Evolutionary conservation across 2,797 vertebrate genomes (phyloP).

Genomic region (Sebastes kiyomatsui): DNA sequence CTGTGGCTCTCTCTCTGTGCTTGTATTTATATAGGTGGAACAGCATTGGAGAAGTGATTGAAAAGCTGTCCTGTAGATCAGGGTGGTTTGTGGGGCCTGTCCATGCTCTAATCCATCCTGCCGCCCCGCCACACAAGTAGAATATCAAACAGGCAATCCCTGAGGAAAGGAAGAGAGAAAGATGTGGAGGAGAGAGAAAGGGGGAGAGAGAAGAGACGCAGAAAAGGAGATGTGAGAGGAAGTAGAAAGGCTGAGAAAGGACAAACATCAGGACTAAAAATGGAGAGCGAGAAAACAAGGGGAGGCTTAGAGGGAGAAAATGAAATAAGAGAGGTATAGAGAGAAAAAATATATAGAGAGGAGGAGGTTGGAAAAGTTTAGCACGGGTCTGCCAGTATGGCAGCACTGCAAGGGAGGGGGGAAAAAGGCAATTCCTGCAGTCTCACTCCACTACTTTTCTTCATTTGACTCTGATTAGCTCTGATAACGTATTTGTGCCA

Average conservation of each 20-base stretch:
- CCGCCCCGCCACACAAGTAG: constrained; percentile 78
- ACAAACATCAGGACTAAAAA: constrained; percentile 46
- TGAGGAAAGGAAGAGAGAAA: constrained; percentile 75
- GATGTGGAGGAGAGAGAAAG: constrained; percentile 36
- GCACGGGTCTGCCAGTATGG: constrained; percentile 13
- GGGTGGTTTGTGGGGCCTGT: constrained; percentile 87
- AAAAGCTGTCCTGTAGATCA: constrained; percentile 88
- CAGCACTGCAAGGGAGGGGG: constrained; percentile 41
- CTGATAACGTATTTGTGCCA: constrained; percentile 90
- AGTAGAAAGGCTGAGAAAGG: constrained; percentile 43
- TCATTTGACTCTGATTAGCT: constrained; percentile 94
- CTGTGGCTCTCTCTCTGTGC: constrained; percentile 40
- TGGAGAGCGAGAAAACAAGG: constrained; percentile 35
- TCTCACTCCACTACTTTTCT: constrained; percentile 90
- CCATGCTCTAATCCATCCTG: constrained; percentile 89
- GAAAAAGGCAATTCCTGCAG: constrained; percentile 86
- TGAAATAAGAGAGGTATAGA: constrained; percentile 6
- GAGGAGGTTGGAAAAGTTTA: constrained; percentile 40
- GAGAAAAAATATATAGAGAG: constrained; percentile 10
- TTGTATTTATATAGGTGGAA: constrained; percentile 87
- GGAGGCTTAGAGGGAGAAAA: constrained; percentile 9
- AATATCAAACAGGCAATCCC: constrained; percentile 90
- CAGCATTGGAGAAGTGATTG: constrained; percentile 82
- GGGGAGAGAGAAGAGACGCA: constrained; percentile 16
- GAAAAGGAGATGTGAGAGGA: constrained; percentile 38